Evolutionary conservation across 2,797 vertebrate genomes (phyloP).

Genomic region (Thripadectes ignobilis): DNA sequence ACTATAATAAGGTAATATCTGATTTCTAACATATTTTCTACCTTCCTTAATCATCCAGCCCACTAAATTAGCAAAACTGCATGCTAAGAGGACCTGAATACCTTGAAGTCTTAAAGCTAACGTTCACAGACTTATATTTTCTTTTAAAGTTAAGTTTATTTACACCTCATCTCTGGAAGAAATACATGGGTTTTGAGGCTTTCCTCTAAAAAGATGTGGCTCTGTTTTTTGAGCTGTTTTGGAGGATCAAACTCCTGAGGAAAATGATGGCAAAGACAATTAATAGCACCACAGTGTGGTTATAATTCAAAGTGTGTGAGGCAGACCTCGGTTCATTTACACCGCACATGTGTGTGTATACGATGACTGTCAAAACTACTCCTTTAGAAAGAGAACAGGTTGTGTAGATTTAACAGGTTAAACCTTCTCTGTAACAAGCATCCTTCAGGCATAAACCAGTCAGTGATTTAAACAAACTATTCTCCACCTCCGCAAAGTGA

Average conservation of each 20-base stretch:
- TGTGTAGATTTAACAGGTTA: not conserved
- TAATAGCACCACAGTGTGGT: not conserved
- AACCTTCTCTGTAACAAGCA: not conserved
- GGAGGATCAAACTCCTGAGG: not conserved
- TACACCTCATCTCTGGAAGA: not conserved
- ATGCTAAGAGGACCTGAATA: not conserved
- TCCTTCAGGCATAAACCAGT: not conserved
- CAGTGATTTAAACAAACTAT: not conserved
- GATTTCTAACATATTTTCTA: not conserved
- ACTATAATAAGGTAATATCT: not conserved
- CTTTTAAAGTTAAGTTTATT: not conserved
- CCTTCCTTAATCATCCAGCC: not conserved
- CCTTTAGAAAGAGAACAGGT: not conserved
- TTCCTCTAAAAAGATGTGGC: not conserved
- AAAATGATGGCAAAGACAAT: not conserved
- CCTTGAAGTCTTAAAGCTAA: not conserved
- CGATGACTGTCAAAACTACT: not conserved
- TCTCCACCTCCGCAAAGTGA: slow-evolving; percentile 16
- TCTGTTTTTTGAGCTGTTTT: not conserved
- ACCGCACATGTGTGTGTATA: not conserved
- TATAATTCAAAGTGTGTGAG: not conserved
- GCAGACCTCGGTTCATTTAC: not conserved
- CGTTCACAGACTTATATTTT: not conserved
- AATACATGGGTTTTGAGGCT: not conserved
- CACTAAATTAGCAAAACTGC: not conserved